Base-by-base conservation (phyloP, 2,797 vertebrate genomes). In the Lates japonicus region DNA sequence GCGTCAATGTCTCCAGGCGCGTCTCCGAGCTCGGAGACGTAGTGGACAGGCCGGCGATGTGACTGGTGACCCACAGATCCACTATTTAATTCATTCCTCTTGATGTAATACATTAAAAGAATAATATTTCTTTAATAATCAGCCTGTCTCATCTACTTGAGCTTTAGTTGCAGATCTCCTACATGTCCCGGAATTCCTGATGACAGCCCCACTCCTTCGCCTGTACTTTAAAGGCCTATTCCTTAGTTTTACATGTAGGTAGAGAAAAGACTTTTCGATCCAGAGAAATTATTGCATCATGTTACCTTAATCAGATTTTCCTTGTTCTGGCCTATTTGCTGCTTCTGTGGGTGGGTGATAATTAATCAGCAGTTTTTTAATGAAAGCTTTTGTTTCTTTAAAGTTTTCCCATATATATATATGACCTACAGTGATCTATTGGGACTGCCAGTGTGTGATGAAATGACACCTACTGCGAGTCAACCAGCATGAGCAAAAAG, bases 21-120 rank as follows among this genome's bases (percentile, higher is more conserved):
- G 20, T 99, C 98, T 8, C 97, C 98, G 67, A 96, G 94, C 79
- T 97, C 97, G 0, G 92, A 96, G 76, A 96, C 96, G 58, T 97
- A 96, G 82, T 59, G 5, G 7, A 46, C 25, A 29, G 3, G 4
- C n/a, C 4, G 35, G 37, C 11, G 4, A 29, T n/a, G 5, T 64
- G 70, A 68, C 42, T 55, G 37, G 59, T 46, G 44, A 73, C 13
- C 54, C 20, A 5, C 8, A 20, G 54, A 61, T 9, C 3, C 16
- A 22, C 8, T 35, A 25, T 44, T n/a, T 31, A 25, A 79, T 11
- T 25, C 33, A 31, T 44, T 54, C 46, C 10, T 10, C 1, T 19
- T 20, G 17, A 2, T 44, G 37, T 54, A 16, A 8, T n/a, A 8
- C 14, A 42, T 14, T 2, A 41, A 41, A 11, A 11, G 39, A 41